Conservation (phyloP, 1,140 invertebrate genomes). For the Nasonia vitripennis region DNA sequence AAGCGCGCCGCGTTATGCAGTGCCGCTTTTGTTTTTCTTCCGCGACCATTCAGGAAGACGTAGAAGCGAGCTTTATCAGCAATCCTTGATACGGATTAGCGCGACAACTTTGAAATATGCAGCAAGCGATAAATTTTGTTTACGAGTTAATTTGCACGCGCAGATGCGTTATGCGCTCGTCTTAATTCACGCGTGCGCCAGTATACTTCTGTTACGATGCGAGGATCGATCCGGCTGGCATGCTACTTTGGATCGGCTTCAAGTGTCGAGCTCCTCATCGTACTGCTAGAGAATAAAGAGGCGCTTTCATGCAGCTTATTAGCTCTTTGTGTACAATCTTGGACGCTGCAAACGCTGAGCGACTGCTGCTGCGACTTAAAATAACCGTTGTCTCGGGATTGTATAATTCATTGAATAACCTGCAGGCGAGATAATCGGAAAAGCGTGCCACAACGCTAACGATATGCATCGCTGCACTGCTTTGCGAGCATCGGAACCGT, state of each 20-base stretch:
- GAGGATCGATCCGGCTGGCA: slow-evolving; percentile 7
- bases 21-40: no score
- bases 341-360: neutral
- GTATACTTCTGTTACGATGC: neutral
- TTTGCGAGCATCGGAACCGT: neutral
- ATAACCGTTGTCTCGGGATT: neutral
- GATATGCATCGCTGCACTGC: neutral
- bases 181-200: no score
- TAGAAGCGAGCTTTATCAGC: no score
- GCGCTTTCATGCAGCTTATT: no score
- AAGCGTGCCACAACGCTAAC: neutral
- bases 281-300: neutral
- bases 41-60: no score
- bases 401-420: neutral
- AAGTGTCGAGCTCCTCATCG: slow-evolving; percentile 1
- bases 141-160: no score
- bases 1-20: neutral
- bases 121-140: no score
- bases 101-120: no score
- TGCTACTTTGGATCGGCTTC: slow-evolving; percentile 19
- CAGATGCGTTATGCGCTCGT: no score
- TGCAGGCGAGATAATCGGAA: no score
- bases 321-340: no score
- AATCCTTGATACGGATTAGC: no score
- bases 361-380: neutral